Percentiles rank a stretch among this genome's conserved stretches.
Conservation (phyloP, 2,113 vertebrate species). For the pig (Sus scrofa) region T2T-Sscrofa CM000826.6:136397001-136397500, state of each 20-base stretch:
- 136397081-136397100: neutral
- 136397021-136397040: neutral
- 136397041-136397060: neutral
- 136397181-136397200: neutral
- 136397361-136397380: neutral
- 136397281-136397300: neutral
- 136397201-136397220: neutral
- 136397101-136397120: neutral
- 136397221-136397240: slow-evolving; percentile 10
- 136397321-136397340: neutral
- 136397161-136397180: neutral
- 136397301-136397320: neutral
- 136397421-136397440: slow-evolving; percentile 8
- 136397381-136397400: neutral
- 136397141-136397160: slow-evolving; percentile 26
- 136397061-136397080: neutral
- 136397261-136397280: neutral
- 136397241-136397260: neutral
- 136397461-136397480: slow-evolving; percentile 10
- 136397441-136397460: slow-evolving; percentile 49
- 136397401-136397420: neutral
- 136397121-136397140: neutral
- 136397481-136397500: neutral
- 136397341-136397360: neutral
- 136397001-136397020: neutral